A percentile compares a stretch with the other conserved stretches of the same genome.
Conservation (phyloP, 2,797 vertebrate genomes). For the Phoxinus dragarum region DNA sequence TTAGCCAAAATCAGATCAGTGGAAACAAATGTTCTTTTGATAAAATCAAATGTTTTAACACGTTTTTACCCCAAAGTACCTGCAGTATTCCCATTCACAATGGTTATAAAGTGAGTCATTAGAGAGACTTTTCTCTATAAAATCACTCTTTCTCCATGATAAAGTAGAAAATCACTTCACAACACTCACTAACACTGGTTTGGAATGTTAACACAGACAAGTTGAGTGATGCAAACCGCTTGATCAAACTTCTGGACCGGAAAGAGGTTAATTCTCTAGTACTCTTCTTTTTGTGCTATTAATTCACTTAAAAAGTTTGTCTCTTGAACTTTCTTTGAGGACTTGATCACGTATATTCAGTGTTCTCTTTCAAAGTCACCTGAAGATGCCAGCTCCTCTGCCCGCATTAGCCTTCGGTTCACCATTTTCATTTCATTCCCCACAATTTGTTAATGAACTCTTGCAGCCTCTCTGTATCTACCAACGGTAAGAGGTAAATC, state of each 20-base stretch:
- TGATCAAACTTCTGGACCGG: conserved; percentile 14
- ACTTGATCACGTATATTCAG: not conserved
- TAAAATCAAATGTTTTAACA: not conserved
- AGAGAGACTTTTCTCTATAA: conserved; percentile 17
- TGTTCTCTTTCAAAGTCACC: conserved; percentile 40
- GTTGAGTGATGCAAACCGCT: conserved; percentile 23
- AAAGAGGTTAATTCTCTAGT: conserved; percentile 19
- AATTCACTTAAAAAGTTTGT: conserved; percentile 12
- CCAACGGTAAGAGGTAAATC: conserved; percentile 44
- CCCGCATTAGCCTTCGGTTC: conserved; percentile 24
- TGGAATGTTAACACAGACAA: conserved; percentile 15
- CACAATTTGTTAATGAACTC: conserved; percentile 49
- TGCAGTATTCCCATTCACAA: conserved; percentile 27
- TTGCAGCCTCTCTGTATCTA: conserved; percentile 29
- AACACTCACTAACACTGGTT: not conserved
- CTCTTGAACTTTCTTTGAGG: conserved; percentile 22
- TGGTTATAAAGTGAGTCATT: conserved; percentile 10
- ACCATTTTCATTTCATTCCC: conserved; percentile 34
- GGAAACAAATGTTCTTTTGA: not conserved
- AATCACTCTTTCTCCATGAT: not conserved
- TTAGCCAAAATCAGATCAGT: not conserved
- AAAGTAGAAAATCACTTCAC: not conserved
- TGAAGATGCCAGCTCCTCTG: conserved; percentile 8
- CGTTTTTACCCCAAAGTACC: not conserved
- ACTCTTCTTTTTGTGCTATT: conserved; percentile 7